Conservation (phyloP, 1,140 invertebrate species). For the Bombus consobrinus region DNA sequence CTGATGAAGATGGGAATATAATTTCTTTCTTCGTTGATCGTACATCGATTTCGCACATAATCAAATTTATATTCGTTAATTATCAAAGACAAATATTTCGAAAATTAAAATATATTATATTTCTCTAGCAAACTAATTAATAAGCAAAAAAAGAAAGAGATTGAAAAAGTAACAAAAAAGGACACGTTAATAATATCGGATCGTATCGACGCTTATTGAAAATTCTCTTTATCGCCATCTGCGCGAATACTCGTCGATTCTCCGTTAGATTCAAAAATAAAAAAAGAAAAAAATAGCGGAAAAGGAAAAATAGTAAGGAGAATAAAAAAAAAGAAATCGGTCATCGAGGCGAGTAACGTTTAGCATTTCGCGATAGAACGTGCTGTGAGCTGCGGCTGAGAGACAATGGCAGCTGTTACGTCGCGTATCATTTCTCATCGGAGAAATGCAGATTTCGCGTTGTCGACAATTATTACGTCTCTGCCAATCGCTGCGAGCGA, state of each 20-base stretch:
- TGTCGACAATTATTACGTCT: slow-evolving; percentile 40
- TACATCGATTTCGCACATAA: too few species aligned
- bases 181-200: neutral
- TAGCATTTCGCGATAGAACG: neutral
- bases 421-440: neutral
- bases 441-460: slow-evolving; percentile 24
- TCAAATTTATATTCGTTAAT: too few species aligned
- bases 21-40: too few species aligned
- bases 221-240: neutral
- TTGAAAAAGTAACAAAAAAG: too few species aligned
- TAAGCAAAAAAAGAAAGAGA: too few species aligned
- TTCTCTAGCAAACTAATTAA: too few species aligned
- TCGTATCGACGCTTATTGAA: neutral
- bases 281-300: neutral
- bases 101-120: too few species aligned
- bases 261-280: neutral
- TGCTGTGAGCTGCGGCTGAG: neutral
- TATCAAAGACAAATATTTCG: too few species aligned
- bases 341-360: neutral
- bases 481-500: slow-evolving; percentile 31
- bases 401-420: neutral
- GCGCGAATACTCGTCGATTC: neutral
- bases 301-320: neutral
- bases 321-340: neutral
- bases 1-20: too few species aligned